Percentiles rank a stretch among this genome's conserved stretches.
phyloP scores from a whole-genome alignment of 2,888 invertebrate genomes.

The Suillia variegata region DNA sequence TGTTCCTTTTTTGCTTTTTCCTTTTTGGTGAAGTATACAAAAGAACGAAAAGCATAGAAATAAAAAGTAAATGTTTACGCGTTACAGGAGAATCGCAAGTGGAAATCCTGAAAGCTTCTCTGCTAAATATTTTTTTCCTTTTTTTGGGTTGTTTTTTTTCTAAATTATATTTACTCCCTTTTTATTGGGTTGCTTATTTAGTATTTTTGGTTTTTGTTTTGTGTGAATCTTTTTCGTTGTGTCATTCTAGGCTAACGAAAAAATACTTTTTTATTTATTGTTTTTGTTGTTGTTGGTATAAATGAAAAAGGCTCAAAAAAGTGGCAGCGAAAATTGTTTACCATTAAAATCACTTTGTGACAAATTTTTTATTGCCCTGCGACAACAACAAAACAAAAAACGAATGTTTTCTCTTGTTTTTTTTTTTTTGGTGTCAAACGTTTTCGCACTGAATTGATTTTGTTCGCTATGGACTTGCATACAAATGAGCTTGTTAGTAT shows the following conservation, averaged over 20 bases:
- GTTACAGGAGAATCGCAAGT: neutral
- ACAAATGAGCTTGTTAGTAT: no score
- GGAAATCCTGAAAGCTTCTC: neutral
- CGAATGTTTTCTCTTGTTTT: conserved; percentile 37
- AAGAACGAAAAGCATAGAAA: no score
- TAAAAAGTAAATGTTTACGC: no score
- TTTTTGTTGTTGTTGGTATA: neutral
- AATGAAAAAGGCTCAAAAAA: no score
- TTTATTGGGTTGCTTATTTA: neutral
- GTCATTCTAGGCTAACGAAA: neutral
- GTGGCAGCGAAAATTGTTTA: neutral
- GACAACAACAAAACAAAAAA: neutral
- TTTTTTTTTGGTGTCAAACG: conserved; percentile 22
- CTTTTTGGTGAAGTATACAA: no score
- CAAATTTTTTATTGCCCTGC: conserved; percentile 3
- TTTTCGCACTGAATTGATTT: no score
- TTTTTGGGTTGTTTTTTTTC: no score
- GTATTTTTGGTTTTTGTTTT: neutral
- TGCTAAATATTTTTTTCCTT: neutral
- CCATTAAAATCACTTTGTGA: neutral
- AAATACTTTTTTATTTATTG: neutral
- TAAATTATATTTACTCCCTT: no score
- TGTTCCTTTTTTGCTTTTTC: neutral
- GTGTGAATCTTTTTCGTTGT: neutral
- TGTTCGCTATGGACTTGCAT: no score